Conservation (phyloP, 2,113 vertebrate genomes). For the Salvelinus sp. region DNA sequence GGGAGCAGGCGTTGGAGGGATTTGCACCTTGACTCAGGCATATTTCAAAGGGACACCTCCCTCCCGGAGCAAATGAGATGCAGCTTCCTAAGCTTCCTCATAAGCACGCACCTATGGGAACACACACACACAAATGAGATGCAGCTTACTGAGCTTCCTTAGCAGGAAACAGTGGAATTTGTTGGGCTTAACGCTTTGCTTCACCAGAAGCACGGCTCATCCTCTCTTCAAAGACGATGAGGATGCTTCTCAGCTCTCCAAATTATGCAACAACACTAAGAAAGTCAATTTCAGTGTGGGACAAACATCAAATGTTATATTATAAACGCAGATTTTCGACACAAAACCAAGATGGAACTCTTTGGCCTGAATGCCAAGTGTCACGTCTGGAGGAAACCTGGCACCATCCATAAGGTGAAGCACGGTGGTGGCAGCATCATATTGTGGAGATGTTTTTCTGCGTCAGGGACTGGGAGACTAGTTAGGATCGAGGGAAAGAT, state of each 20-base stretch:
- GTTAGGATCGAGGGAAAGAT: too few species aligned
- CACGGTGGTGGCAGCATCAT: too few species aligned
- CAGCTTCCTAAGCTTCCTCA: constrained; percentile 25
- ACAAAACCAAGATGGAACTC: too few species aligned
- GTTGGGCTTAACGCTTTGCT: constrained; percentile 62
- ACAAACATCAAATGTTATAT: neutral
- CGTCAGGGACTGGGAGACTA: too few species aligned
- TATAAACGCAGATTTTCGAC: neutral
- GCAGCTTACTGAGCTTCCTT: constrained; percentile 36
- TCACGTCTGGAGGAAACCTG: too few species aligned
- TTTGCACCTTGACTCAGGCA: constrained; percentile 54
- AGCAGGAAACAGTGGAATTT: constrained; percentile 68
- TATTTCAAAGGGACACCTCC: constrained; percentile 60
- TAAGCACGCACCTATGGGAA: neutral
- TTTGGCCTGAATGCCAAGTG: too few species aligned
- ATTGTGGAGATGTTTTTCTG: too few species aligned
- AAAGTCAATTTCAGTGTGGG: constrained; percentile 33
- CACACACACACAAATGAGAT: too few species aligned
- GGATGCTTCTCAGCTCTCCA: constrained; percentile 29
- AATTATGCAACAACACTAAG: constrained; percentile 29
- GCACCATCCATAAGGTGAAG: too few species aligned
- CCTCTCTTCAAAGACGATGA: constrained; percentile 27
- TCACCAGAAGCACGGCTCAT: constrained; percentile 46
- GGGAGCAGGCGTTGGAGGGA: constrained; percentile 19
- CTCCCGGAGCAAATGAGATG: constrained; percentile 61